Evolutionary conservation across 2,797 vertebrate species (phyloP), one percentile per base, ranked within the genome.

Genomic region (Gobionotothen gibberifrons): DNA sequence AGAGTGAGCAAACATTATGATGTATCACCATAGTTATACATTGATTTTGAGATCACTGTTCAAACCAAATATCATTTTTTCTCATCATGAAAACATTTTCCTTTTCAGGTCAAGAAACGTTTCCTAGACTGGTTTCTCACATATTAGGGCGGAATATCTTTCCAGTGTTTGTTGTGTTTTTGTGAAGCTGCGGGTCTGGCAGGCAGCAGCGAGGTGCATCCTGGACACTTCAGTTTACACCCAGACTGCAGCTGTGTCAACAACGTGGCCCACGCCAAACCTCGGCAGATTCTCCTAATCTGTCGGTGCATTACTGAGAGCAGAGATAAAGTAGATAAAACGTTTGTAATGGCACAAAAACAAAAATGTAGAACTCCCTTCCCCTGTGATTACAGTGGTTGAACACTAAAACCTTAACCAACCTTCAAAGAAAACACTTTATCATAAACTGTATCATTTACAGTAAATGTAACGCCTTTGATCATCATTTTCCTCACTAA

Each of bases 221-320:
- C 85, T 89, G 84, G 76, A 42, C 65, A 68, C 56, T 49, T 62
- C 67, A 11, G 77, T 83, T 84, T 76, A 82, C 76, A 76, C 85
- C 83, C 90, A 82, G 61, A 16, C 48, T 77, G 87, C 92, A 93
- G 92, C 92, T 93, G 92, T 90, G 92, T 92, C 91, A 93, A 93
- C 88, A 93, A 0, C 55, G 36, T 7, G 39, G 56, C 62, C 66
- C 52, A 56, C n/a, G n/a, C 43, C 69, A 69, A 16, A 48, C 21
- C 65, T 48, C 67, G 9, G 19, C 77, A 36, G 44, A 78, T 26
- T 70, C 75, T 72, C 69, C 76, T 79, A 80, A 83, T 76, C 52
- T 29, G 43, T 29, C 56, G 29, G 59, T 53, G 54, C 51, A 3
- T 59, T 5, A 58, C 61, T 1, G 61, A 62, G 52, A 63, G 3